These are phyloP conservation scores for Mesocentrotus franciscanus DNA, from an alignment of 53 echinoderm and acorn worm genomes.

Conservation along the genomic window DNA sequence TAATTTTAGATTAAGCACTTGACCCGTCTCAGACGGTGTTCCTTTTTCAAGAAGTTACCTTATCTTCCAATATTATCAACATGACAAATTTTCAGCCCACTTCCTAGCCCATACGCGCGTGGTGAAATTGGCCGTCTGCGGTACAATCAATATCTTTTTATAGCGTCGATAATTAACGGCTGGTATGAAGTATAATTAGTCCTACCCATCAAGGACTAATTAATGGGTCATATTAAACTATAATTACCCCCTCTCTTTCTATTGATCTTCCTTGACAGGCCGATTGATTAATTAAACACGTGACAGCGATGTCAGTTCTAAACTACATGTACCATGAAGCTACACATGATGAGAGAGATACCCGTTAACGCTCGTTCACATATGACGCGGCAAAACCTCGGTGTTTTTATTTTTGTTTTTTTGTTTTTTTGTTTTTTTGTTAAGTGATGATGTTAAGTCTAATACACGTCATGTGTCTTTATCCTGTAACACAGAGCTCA, in stretches of 20 bases:
- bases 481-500: too few species aligned
- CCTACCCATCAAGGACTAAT: slow-evolving; percentile 16
- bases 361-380: not conserved
- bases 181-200: slow-evolving; percentile 32
- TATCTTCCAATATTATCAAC: too few species aligned
- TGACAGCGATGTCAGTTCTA: too few species aligned
- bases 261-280: slow-evolving; percentile 1
- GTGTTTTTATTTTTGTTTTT: too few species aligned
- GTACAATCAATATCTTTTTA: slow-evolving; percentile 29
- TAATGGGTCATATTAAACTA: slow-evolving; percentile 27
- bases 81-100: not conserved
- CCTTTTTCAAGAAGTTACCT: too few species aligned
- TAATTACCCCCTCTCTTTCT: not conserved
- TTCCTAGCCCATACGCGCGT: not conserved
- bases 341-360: not conserved
- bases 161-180: slow-evolving; percentile 30
- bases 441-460: too few species aligned
- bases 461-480: too few species aligned
- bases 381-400: too few species aligned
- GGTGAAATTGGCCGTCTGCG: slow-evolving; percentile 14
- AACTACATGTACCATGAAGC: not conserved
- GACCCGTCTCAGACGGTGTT: too few species aligned
- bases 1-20: too few species aligned
- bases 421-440: too few species aligned
- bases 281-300: not conserved